Base-by-base conservation (phyloP, 1,140 invertebrate genomes). In the Drosophila ohnishii region DNA sequence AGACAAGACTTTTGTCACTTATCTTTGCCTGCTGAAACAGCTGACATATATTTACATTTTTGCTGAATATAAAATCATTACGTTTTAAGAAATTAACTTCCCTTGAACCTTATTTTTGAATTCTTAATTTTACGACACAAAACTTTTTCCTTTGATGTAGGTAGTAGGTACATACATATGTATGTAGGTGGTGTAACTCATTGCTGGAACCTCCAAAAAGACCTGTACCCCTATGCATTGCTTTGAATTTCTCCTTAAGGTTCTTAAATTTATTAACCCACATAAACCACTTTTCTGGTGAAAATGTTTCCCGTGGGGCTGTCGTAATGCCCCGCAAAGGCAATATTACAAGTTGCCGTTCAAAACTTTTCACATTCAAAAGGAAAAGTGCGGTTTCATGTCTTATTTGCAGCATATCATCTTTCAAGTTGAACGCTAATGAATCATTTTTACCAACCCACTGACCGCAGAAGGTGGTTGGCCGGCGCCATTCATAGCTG, bases 391-490 rank as follows among this genome's bases (percentile, higher is more conserved):
- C 34, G 42, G 60, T 45, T 32, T 65, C 22, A 28, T 65, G 48
- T 66, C 60, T 66, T 44, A 32, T 66, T 66, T 66, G 34, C 60
- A 44, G 60, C 42, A 65, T 44, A 35, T 48, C 42, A 48, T 39
- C 34, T 37, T 45, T 32, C 34, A 48, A 34, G 28, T 35, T 37
- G 42, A 48, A 66, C 61, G 64, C 44, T 66, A 66, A 66, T 66
- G 64, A 66, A 66, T 66, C 64, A 65, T 39, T 66, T 66, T 50
- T 65, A 44, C 34, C 64, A 65, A 48, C 64, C 63, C 60, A 66
- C 60, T 65, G 34, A 66, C 64, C 64, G 44, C 64, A 66, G 34
- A 14, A 39, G 35, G 55, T 39, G 37, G 32, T 53, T 37, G 14
- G 51, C 25, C 51, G 25, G 30, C 8, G 11, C 35, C 61, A 34